Percentiles rank a stretch among this genome's conserved stretches.
These are phyloP conservation scores for Typhlomys cinereus DNA, from an alignment of 2,113 vertebrate genomes.

Conservation along the genomic window DNA sequence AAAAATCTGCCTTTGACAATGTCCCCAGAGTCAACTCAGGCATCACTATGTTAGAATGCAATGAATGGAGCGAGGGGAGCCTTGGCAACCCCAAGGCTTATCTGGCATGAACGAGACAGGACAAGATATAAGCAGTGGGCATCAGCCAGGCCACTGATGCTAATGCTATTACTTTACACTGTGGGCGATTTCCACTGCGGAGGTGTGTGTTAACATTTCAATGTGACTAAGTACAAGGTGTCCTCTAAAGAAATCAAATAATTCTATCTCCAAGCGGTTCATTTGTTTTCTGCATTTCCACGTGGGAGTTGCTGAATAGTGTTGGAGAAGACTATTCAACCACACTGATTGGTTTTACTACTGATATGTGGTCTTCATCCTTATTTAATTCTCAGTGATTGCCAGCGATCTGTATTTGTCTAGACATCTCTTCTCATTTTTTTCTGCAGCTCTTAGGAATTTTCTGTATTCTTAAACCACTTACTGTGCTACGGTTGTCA, in stretches of 20 bases:
- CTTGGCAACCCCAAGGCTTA: neutral
- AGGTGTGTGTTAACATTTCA: neutral
- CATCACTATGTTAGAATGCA: neutral
- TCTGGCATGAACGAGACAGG: neutral
- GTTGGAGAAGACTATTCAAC: neutral
- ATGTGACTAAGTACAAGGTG: neutral
- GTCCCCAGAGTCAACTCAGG: neutral
- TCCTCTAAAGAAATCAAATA: neutral
- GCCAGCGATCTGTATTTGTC: neutral
- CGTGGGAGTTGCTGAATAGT: neutral
- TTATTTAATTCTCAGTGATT: neutral
- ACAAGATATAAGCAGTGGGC: neutral
- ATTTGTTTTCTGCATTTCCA: neutral
- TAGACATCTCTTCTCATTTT: neutral
- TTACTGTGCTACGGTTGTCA: neutral
- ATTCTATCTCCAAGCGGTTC: neutral
- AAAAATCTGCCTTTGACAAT: neutral
- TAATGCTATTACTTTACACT: neutral
- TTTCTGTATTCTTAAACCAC: neutral
- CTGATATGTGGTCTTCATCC: neutral
- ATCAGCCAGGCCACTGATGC: neutral
- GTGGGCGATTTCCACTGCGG: neutral
- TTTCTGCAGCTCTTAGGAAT: neutral
- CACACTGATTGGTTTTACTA: rapidly evolving
- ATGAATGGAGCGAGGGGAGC: neutral